These are phyloP conservation scores for Sebastes elongatus DNA, from an alignment of 2,797 vertebrate genomes.

Conservation along the genomic window DNA sequence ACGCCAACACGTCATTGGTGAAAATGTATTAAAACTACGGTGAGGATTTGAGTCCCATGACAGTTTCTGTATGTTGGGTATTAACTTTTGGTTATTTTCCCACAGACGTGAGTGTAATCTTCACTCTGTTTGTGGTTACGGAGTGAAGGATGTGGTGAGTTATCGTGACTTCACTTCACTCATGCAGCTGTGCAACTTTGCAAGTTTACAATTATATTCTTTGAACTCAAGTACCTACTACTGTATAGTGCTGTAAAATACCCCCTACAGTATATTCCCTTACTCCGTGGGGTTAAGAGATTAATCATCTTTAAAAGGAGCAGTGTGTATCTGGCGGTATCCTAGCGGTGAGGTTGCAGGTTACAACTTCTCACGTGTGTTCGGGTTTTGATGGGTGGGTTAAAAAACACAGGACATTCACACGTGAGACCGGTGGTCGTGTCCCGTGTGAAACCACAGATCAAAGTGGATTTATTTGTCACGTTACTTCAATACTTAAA, in stretches of 20 bases:
- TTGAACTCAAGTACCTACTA: not conserved
- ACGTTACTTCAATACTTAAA: too few species aligned
- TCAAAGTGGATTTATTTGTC: too few species aligned
- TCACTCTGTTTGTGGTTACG: conserved; percentile 28
- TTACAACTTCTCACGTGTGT: too few species aligned
- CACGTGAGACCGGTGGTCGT: too few species aligned
- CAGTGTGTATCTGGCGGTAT: too few species aligned
- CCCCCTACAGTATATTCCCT: not conserved
- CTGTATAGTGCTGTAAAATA: not conserved
- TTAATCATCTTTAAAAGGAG: not conserved
- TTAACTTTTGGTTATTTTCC: conserved; percentile 24
- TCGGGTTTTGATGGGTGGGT: too few species aligned
- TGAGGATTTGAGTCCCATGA: not conserved
- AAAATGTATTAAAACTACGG: not conserved
- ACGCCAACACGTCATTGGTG: not conserved
- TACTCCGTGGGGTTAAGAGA: not conserved
- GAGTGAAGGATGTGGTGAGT: conserved; percentile 53
- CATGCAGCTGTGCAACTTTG: conserved; percentile 27
- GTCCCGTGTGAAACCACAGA: too few species aligned
- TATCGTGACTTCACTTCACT: not conserved
- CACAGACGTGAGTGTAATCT: conserved; percentile 26
- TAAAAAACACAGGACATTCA: too few species aligned
- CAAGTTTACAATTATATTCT: not conserved
- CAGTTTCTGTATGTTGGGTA: not conserved
- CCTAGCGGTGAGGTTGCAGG: too few species aligned